Evolutionary conservation across 2,797 vertebrate species (phyloP).

Genomic region (Enteromius afrohamiltoni): DNA sequence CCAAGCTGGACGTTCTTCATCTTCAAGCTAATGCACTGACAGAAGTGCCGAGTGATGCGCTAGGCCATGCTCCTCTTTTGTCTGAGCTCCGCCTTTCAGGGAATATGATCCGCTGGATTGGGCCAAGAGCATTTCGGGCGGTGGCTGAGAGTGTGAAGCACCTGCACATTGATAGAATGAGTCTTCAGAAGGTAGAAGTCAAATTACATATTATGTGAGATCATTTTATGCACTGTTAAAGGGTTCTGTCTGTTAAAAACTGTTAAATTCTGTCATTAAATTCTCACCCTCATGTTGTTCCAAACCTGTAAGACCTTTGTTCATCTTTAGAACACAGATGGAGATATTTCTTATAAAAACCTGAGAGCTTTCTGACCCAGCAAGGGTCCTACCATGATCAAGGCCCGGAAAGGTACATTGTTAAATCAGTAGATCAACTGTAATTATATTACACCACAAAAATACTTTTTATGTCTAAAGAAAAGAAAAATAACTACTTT

Average conservation of each 20-base stretch:
- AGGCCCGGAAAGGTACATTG: neutral
- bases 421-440: neutral
- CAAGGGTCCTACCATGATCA: neutral
- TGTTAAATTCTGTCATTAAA: neutral
- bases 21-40: constrained; percentile 82
- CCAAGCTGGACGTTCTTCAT: constrained; percentile 80
- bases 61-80: constrained; percentile 71
- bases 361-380: neutral
- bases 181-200: constrained; percentile 77
- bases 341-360: neutral
- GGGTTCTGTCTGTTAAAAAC: no score
- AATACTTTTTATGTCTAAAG: neutral
- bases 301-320: neutral
- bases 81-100: constrained; percentile 83
- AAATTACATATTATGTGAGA: neutral
- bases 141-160: constrained; percentile 81
- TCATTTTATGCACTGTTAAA: neutral
- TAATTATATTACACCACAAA: neutral
- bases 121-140: constrained; percentile 73
- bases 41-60: constrained; percentile 77
- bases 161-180: constrained; percentile 83
- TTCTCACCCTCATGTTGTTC: neutral
- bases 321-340: neutral
- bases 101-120: constrained; percentile 78
- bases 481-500: neutral